Conservation (phyloP, 1,140 invertebrate genomes). For the Diorhabda carinulata region DNA sequence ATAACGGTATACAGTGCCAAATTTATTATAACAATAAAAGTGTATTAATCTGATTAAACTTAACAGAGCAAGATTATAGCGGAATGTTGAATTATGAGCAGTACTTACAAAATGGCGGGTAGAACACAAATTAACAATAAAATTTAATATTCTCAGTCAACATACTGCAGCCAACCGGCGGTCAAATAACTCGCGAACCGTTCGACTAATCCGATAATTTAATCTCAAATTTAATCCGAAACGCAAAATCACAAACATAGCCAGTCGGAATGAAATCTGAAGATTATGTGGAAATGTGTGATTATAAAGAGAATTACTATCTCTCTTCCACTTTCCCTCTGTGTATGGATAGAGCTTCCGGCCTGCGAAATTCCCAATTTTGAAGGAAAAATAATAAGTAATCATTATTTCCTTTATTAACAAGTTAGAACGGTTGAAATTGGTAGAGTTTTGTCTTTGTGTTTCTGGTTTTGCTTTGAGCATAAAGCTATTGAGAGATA, state of each 20-base stretch:
- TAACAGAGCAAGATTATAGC: constrained; percentile 2
- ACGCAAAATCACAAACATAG: constrained; percentile 17
- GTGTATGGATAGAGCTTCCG: background rate
- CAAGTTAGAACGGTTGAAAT: background rate
- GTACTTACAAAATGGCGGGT: background rate
- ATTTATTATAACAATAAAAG: constrained; percentile 6
- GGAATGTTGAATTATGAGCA: constrained; percentile 2
- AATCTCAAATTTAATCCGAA: constrained; percentile 27
- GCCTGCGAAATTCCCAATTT: background rate
- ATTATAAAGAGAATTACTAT: constrained; percentile 3
- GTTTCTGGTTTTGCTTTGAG: background rate
- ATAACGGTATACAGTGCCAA: background rate
- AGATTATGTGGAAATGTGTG: constrained; percentile 14
- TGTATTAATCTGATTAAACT: background rate
- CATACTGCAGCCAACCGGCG: constrained; percentile 31
- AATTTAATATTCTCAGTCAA: constrained; percentile 37
- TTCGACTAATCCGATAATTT: constrained; percentile 27
- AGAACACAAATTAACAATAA: constrained; percentile 36
- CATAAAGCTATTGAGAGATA: background rate
- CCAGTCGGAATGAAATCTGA: constrained; percentile 13
- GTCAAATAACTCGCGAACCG: constrained; percentile 32
- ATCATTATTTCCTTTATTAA: background rate
- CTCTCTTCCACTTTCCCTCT: background rate
- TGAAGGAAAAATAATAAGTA: constrained; percentile 1
- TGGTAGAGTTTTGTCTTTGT: background rate